These are phyloP conservation scores for Lophochroa leadbeateri DNA, from an alignment of 2,113 vertebrate genomes.

Conservation along the genomic window DNA sequence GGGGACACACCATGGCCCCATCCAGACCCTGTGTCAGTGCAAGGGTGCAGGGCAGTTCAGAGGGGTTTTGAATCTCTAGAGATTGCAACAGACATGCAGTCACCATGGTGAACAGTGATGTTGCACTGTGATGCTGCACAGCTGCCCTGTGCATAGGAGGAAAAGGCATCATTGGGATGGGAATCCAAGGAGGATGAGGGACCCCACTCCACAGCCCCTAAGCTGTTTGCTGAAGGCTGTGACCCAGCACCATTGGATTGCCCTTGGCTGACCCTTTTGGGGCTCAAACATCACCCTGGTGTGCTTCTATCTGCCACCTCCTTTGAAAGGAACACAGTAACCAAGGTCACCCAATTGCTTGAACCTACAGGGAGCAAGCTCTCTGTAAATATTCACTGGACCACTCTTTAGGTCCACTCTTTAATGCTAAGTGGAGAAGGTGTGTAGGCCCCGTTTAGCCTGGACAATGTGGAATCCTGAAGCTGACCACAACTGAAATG, in stretches of 20 bases:
- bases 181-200: not conserved
- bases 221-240: not conserved
- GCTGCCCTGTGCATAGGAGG: not conserved
- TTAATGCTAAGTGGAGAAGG: not conserved
- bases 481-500: not conserved
- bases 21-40: not conserved
- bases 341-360: not conserved
- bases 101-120: not conserved
- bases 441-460: not conserved
- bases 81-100: not conserved
- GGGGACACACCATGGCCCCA: not conserved
- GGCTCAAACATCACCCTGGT: not conserved
- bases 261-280: not conserved
- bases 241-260: no score
- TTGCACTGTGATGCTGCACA: not conserved
- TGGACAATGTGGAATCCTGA: not conserved
- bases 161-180: not conserved
- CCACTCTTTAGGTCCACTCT: not conserved
- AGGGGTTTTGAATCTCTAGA: not conserved
- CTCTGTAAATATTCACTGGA: not conserved
- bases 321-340: not conserved
- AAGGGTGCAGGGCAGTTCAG: not conserved
- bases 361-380: not conserved
- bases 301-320: not conserved
- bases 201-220: rapidly evolving